Percentiles rank a stretch among this genome's conserved stretches.
Conservation (phyloP, 2,888 invertebrate genomes). For the Harmothoe impar region DNA sequence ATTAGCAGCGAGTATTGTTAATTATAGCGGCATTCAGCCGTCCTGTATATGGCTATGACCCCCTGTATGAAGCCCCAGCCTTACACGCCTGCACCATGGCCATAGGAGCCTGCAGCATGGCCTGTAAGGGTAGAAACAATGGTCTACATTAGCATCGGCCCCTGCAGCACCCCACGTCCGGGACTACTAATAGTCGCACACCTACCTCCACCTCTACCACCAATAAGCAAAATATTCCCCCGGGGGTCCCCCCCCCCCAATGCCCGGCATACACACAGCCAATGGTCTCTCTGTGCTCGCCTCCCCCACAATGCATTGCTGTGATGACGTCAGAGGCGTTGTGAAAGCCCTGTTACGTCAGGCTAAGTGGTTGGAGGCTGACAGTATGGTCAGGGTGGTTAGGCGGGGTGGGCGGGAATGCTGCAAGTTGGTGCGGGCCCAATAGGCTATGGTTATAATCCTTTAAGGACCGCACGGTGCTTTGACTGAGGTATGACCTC, state of each 20-base stretch:
- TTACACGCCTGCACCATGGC: too few relatives aligned
- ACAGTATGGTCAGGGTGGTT: neutral
- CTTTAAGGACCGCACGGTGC: neutral
- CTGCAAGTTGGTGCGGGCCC: too few relatives aligned
- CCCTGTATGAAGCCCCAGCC: neutral
- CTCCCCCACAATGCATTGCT: neutral
- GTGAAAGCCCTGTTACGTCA: constrained; percentile 10
- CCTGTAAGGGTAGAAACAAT: constrained; percentile 5
- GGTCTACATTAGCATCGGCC: neutral
- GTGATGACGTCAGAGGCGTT: neutral
- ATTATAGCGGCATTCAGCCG: neutral
- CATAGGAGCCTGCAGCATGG: too few relatives aligned
- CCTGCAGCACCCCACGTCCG: neutral
- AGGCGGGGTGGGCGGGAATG: neutral
- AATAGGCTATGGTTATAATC: too few relatives aligned
- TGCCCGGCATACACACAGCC: too few relatives aligned
- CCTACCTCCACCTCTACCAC: neutral
- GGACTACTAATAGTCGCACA: neutral
- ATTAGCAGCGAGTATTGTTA: constrained; percentile 1
- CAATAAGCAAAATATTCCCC: constrained; percentile 29
- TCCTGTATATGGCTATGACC: neutral
- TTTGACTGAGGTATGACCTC: too few relatives aligned
- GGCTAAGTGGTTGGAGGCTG: neutral
- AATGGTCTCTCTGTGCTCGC: neutral
- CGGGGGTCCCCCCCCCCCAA: too few relatives aligned